Evolutionary conservation across 2,113 vertebrate species (phyloP).

Genomic region (Ivindomyrus marchei): DNA sequence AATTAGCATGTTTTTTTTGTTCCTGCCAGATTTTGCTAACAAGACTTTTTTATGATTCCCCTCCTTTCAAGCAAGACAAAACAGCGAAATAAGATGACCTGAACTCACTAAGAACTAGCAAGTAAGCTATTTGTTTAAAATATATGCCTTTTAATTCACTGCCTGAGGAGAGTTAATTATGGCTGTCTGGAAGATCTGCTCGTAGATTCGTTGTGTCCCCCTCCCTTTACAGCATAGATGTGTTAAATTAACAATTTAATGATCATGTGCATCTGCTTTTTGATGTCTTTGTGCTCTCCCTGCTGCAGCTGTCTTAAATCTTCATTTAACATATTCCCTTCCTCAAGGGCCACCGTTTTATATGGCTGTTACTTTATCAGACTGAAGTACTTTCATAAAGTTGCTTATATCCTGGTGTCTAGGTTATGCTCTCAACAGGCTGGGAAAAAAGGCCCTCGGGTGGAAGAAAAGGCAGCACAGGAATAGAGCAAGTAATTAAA

Average conservation of each 20-base stretch:
- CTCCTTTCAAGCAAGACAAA: neutral
- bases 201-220: neutral
- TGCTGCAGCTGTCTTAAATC: neutral
- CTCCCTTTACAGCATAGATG: neutral
- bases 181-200: neutral
- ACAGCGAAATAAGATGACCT: neutral
- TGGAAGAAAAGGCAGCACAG: neutral
- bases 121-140: neutral
- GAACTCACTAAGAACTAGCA: neutral
- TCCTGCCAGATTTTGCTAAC: neutral
- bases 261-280: slow-evolving; percentile 1
- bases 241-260: slow-evolving; percentile 11
- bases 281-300: neutral
- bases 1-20: slow-evolving; percentile 1
- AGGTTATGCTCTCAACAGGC: neutral
- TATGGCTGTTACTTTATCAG: neutral
- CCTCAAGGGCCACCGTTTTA: neutral
- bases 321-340: neutral
- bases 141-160: neutral
- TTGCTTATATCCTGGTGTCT: neutral
- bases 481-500: neutral
- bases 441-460: neutral
- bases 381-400: slow-evolving; percentile 7
- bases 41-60: neutral
- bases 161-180: slow-evolving; percentile 8